Evolutionary conservation across 2,113 vertebrate genomes (phyloP).

Genomic region (Urocolius indicus): DNA sequence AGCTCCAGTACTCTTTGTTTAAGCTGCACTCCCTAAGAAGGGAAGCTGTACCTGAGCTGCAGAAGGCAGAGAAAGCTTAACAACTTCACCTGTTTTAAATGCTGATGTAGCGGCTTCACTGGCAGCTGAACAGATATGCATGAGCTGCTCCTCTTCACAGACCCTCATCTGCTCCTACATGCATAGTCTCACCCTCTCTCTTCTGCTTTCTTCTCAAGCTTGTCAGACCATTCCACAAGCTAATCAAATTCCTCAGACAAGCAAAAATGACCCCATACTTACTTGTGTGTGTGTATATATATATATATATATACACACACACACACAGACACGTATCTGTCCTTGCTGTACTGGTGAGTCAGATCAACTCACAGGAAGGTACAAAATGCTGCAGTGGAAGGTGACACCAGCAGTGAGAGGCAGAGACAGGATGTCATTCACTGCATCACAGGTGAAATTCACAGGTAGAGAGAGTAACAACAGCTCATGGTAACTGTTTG

Average conservation of each 20-base stretch:
- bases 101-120: neutral
- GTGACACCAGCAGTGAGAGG: neutral
- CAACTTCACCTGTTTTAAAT: neutral
- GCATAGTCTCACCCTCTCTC: neutral
- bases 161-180: neutral
- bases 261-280: neutral
- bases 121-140: neutral
- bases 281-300: no score
- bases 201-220: neutral
- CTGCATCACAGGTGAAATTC: neutral
- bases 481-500: fast-evolving
- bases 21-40: neutral
- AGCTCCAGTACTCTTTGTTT: neutral
- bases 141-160: neutral
- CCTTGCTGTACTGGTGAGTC: fast-evolving
- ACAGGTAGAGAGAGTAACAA: neutral
- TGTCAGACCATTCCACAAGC: fast-evolving
- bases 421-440: neutral
- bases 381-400: no score
- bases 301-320: neutral
- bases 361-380: neutral
- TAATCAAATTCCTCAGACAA: neutral
- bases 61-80: neutral
- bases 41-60: neutral
- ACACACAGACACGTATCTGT: no score